Conservation (phyloP, 2,888 invertebrate genomes). For the Blastobasis adustella region DNA sequence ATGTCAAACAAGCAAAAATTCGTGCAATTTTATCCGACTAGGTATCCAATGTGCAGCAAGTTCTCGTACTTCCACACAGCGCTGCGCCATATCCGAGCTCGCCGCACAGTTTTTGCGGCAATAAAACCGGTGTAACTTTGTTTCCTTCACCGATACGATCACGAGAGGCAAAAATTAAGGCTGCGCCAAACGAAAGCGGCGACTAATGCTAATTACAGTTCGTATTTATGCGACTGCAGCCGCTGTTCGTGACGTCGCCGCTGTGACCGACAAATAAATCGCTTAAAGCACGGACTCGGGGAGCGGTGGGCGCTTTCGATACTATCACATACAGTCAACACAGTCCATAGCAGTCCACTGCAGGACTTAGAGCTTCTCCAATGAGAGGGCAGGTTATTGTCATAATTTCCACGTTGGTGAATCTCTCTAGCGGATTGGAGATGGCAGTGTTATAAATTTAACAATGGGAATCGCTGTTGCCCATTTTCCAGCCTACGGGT, state of each 20-base stretch:
- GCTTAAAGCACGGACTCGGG: constrained; percentile 23
- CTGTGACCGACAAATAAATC: constrained; percentile 44
- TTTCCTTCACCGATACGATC: constrained; percentile 16
- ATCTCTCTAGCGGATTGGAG: too few relatives aligned
- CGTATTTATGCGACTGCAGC: constrained; percentile 60
- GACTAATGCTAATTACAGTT: constrained; percentile 58
- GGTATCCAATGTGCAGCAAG: too few relatives aligned
- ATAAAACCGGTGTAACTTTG: too few relatives aligned
- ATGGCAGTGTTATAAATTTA: not conserved
- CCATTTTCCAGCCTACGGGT: too few relatives aligned
- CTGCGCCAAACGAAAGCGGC: constrained; percentile 23
- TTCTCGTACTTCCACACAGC: too few relatives aligned
- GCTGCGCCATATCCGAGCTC: not conserved
- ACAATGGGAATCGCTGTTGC: not conserved
- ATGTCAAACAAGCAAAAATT: too few relatives aligned
- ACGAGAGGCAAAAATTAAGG: constrained; percentile 49
- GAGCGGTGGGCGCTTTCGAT: constrained; percentile 22
- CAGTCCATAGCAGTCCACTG: too few relatives aligned
- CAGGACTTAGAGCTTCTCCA: too few relatives aligned
- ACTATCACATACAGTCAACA: too few relatives aligned
- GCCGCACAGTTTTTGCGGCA: not conserved
- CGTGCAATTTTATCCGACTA: too few relatives aligned
- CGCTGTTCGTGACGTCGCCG: constrained; percentile 45
- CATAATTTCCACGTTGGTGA: too few relatives aligned
- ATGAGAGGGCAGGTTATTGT: too few relatives aligned